These are phyloP conservation scores for Pempheris klunzingeri DNA, from an alignment of 2,797 vertebrate genomes.

Conservation along the genomic window DNA sequence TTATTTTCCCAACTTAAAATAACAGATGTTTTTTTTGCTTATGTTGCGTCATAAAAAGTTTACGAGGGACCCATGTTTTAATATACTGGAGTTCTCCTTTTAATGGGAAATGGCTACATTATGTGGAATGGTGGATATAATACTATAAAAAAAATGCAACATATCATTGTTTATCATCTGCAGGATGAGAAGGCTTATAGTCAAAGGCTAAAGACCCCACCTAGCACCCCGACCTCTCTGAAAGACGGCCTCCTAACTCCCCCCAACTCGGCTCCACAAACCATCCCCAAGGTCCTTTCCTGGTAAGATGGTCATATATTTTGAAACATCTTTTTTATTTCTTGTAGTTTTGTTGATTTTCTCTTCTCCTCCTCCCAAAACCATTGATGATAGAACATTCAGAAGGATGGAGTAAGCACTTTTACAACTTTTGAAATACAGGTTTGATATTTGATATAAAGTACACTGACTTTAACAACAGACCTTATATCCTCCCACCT, in stretches of 20 bases:
- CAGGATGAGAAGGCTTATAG: slow-evolving; percentile 86
- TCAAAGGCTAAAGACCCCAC: slow-evolving; percentile 78
- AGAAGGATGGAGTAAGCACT: neutral
- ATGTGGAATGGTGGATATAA: neutral
- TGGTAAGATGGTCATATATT: slow-evolving; percentile 52
- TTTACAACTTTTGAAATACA: slow-evolving; percentile 1
- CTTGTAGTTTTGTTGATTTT: neutral
- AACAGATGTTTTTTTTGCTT: neutral
- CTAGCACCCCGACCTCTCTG: slow-evolving; percentile 82
- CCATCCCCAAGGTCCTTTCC: slow-evolving; percentile 80
- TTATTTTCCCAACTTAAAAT: neutral
- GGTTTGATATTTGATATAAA: slow-evolving; percentile 23
- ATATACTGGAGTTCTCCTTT: too few species aligned
- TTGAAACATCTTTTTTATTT: neutral
- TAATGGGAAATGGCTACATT: neutral
- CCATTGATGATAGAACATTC: neutral
- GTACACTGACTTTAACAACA: neutral
- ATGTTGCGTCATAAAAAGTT: neutral
- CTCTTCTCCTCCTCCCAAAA: neutral
- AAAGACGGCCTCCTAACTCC: slow-evolving; percentile 77
- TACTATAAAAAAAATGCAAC: neutral
- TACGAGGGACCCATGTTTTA: too few species aligned
- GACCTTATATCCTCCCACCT: slow-evolving; percentile 15
- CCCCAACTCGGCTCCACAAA: slow-evolving; percentile 84
- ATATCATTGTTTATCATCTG: slow-evolving; percentile 28